Conservation (phyloP, 37 sponge, comb jelly and placozoan genomes). For the Halisarca cf. caerulea region DNA sequence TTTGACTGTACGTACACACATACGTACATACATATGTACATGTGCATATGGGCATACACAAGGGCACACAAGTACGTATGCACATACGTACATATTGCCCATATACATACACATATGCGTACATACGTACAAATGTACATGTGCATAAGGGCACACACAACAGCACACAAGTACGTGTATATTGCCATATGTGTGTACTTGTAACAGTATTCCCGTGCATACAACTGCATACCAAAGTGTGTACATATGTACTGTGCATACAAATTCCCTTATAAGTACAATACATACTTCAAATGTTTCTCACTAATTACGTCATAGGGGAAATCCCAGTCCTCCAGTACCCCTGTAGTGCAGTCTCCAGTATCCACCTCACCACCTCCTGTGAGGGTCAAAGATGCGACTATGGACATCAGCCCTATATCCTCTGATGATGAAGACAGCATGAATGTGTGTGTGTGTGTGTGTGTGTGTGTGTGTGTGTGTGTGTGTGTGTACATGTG, state of each 20-base stretch:
- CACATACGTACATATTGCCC: no score
- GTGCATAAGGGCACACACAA: no score
- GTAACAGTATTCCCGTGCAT: background rate
- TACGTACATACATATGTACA: no score
- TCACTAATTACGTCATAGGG: background rate
- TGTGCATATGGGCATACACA: no score
- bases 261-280: background rate
- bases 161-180: background rate
- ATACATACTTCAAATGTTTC: background rate
- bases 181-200: background rate
- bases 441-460: slow-evolving; percentile 24
- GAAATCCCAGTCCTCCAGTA: background rate
- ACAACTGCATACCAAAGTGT: background rate
- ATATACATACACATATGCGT: no score
- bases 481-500: no score
- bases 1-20: no score
- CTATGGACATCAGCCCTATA: slow-evolving; percentile 20
- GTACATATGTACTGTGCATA: background rate
- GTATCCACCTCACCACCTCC: background rate
- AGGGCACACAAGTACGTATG: no score
- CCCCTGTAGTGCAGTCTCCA: background rate
- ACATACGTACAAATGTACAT: no score
- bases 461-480: background rate
- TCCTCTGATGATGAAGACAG: slow-evolving; percentile 18
- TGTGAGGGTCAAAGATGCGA: slow-evolving; percentile 2